Conservation (phyloP, 1,140 invertebrate genomes). For the Hetaerina americana region DNA sequence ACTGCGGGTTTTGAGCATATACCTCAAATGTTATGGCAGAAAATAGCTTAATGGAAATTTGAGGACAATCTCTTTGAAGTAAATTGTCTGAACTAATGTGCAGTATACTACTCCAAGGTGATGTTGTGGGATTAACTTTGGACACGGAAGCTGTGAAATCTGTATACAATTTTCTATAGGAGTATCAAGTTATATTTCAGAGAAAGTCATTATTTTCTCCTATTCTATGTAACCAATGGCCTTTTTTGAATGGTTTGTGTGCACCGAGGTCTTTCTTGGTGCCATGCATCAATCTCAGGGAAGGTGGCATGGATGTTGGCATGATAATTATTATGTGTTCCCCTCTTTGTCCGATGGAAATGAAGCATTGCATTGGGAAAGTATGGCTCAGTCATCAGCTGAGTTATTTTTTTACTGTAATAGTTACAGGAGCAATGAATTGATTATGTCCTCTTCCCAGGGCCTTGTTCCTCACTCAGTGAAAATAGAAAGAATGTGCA, state of each 20-base stretch:
- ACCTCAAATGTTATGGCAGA: no score
- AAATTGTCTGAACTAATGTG: neutral
- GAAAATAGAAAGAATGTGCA: no score
- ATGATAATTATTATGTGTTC: neutral
- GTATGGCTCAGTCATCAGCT: neutral
- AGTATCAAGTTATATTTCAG: neutral
- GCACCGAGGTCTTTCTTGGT: neutral
- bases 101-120: neutral
- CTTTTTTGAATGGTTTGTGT: neutral
- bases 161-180: neutral
- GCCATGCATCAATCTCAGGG: neutral
- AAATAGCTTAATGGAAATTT: neutral
- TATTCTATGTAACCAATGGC: neutral
- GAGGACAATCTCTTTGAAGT: neutral
- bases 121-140: neutral
- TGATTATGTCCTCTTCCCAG: neutral
- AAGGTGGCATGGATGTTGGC: neutral
- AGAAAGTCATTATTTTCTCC: neutral
- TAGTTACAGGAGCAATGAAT: neutral
- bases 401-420: neutral
- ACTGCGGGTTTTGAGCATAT: neutral
- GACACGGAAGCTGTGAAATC: neutral
- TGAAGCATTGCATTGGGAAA: neutral
- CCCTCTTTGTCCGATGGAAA: neutral
- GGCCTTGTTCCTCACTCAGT: no score